Evolutionary conservation across 2,113 vertebrate species (phyloP), one percentile per base, ranked within the genome.

Genomic region (Rutilus rutilus): DNA sequence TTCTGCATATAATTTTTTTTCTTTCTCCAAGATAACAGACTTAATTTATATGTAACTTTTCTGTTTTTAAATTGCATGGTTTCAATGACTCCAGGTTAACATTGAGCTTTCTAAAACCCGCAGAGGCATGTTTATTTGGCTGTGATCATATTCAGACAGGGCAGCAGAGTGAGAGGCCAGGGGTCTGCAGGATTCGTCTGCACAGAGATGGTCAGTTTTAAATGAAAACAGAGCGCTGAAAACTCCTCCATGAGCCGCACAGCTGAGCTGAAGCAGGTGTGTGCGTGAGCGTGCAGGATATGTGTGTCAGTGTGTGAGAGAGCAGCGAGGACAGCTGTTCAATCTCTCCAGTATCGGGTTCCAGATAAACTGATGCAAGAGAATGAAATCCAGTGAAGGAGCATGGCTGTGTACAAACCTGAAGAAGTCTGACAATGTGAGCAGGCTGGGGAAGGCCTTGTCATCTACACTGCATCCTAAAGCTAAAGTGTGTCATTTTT

Each of bases 301-400:
- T 7, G 47, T 45, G 64, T 67, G 27, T 69, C 67, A 77, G 52
- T 47, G 65, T 69, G 78, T 33, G n/a, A 62, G n/a, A 64, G 74
- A 82, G 57, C 77, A 90, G 91, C 76, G 87, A 90, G 90, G 91
- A 92, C 92, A 92, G 64, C 87, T 89, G 89, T 90, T 86, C 45
- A 79, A 77, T 82, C 50, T 64, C 89, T 87, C 86, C 92, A 88
- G 91, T 91, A 93, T 92, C 92, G 90, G 90, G 90, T 91, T 89
- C 88, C 82, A 9, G 90, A 88, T 78, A 52, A 89, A 93, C 91
- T 95, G 94, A 95, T 91, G 94, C 94, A 95, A 95, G 88, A 88
- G 59, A 78, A 87, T 85, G 88, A 91, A 94, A 94, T 89, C 39
- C 77, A 81, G 93, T 77, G 89, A 90, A 64, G 82, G 67, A 62